Conservation (phyloP, 2,797 vertebrate species). For the Platalea minor region DNA sequence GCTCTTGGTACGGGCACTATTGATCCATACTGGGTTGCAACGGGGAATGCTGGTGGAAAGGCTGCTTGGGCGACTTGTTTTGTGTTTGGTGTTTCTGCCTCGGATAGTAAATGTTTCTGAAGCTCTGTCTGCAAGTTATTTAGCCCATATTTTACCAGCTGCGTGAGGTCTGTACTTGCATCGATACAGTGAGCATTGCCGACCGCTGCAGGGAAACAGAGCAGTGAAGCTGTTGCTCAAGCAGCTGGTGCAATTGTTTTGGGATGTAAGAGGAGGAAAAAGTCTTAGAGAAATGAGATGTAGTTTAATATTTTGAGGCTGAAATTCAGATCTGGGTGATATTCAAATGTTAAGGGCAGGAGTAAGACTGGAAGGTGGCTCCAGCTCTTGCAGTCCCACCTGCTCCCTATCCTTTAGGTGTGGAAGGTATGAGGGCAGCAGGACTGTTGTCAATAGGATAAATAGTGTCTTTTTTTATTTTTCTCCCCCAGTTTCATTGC, state of each 20-base stretch:
- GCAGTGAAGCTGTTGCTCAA: neutral
- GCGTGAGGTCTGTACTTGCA: fast-evolving
- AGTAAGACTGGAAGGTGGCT: neutral
- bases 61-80: neutral
- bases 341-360: neutral
- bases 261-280: neutral
- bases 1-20: neutral
- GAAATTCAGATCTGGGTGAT: neutral
- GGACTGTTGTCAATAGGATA: neutral
- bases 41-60: neutral
- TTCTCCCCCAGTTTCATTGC: neutral
- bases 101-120: neutral
- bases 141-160: neutral
- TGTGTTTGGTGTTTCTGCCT: neutral
- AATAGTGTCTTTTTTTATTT: neutral
- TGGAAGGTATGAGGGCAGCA: neutral
- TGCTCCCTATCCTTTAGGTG: neutral
- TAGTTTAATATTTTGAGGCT: neutral
- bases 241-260: neutral
- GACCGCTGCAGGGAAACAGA: fast-evolving
- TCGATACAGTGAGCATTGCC: neutral
- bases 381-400: neutral
- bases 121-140: neutral
- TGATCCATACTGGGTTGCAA: neutral
- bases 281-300: neutral